Percentiles rank a stretch among this genome's conserved stretches.
phyloP scores from a whole-genome alignment of 2,113 vertebrate species.

The Colinus virginianus region DNA sequence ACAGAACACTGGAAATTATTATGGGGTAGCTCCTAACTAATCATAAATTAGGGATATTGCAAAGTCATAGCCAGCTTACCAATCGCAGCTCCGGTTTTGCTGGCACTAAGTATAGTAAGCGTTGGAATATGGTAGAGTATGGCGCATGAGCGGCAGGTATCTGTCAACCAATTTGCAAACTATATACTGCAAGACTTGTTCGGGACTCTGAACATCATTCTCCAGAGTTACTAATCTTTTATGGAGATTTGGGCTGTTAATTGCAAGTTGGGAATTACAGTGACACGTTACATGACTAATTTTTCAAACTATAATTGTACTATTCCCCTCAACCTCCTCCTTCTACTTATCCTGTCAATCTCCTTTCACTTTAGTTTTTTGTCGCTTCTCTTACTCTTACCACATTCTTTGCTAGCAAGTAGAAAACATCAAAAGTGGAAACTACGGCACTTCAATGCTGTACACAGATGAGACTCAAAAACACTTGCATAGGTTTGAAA shows the following conservation, averaged over 20 bases:
- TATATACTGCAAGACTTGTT: not conserved
- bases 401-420: not conserved
- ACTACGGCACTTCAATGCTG: not conserved
- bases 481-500: fast-evolving
- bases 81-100: not conserved
- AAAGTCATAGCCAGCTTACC: not conserved
- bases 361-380: slow-evolving; percentile 17
- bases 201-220: not conserved
- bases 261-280: slow-evolving; percentile 7
- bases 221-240: slow-evolving; percentile 6
- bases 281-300: slow-evolving; percentile 32
- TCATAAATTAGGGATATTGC: not conserved
- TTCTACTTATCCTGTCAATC: slow-evolving; percentile 21
- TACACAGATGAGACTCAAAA: not conserved
- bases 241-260: slow-evolving; percentile 18
- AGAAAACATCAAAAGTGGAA: not conserved
- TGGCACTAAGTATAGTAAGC: not conserved
- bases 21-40: not conserved
- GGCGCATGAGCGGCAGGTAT: not conserved
- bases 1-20: not conserved
- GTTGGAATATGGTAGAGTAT: not conserved
- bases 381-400: not conserved
- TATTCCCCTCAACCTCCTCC: not conserved
- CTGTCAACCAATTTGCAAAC: slow-evolving; percentile 3
- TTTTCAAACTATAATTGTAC: slow-evolving; percentile 14